phyloP scores from a whole-genome alignment of 2,888 invertebrate genomes.

The Harmothoe impar region DNA sequence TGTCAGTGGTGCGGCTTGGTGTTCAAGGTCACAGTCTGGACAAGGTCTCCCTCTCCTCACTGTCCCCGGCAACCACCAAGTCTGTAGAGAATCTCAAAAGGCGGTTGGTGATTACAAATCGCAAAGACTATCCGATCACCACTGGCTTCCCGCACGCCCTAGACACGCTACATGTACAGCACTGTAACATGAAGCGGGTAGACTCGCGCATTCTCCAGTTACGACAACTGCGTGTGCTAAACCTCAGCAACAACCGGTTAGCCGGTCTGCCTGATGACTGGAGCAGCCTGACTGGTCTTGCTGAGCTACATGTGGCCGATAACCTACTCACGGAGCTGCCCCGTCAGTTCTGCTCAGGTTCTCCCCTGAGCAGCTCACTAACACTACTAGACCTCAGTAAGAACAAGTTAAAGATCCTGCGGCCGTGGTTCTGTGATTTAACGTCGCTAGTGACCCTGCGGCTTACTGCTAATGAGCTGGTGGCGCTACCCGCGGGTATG shows the following conservation, averaged over 20 bases:
- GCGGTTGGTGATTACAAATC: slow-evolving; percentile 73
- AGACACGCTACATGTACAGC: slow-evolving; percentile 74
- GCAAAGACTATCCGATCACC: slow-evolving; percentile 80
- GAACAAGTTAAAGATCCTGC: slow-evolving; percentile 75
- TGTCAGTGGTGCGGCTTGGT: slow-evolving; percentile 75
- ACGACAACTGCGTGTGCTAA: slow-evolving; percentile 73
- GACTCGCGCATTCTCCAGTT: slow-evolving; percentile 79
- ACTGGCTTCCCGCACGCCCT: slow-evolving; percentile 78
- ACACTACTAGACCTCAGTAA: slow-evolving; percentile 75
- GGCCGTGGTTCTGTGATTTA: slow-evolving; percentile 79
- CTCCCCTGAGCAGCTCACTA: slow-evolving; percentile 72
- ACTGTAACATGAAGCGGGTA: slow-evolving; percentile 78
- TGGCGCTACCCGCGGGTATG: slow-evolving; percentile 76
- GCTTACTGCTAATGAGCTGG: slow-evolving; percentile 76
- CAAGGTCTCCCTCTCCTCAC: slow-evolving; percentile 75
- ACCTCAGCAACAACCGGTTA: slow-evolving; percentile 77
- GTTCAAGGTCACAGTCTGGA: slow-evolving; percentile 75
- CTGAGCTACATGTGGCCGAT: slow-evolving; percentile 74
- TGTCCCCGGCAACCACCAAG: slow-evolving; percentile 76
- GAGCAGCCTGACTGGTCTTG: slow-evolving; percentile 70
- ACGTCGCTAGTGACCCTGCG: slow-evolving; percentile 74
- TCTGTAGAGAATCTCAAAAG: slow-evolving; percentile 78
- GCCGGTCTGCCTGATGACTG: slow-evolving; percentile 74
- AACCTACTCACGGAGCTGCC: slow-evolving; percentile 76
- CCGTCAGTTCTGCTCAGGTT: slow-evolving; percentile 73